These are phyloP conservation scores for Ridgeia piscesae DNA, from an alignment of 1,140 invertebrate species.

Conservation along the genomic window DNA sequence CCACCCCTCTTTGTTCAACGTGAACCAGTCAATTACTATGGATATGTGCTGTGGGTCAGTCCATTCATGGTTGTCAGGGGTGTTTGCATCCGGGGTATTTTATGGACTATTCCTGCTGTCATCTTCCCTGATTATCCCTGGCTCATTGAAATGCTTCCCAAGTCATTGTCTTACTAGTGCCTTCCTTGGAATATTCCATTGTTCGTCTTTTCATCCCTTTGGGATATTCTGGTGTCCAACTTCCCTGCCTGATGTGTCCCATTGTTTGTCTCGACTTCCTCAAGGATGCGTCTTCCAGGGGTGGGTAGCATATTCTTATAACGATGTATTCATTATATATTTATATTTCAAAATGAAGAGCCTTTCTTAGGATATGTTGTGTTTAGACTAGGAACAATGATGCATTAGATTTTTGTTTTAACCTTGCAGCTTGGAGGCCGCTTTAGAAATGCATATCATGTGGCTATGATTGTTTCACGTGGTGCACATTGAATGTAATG, in stretches of 20 bases:
- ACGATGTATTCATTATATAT: background rate
- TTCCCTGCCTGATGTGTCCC: background rate
- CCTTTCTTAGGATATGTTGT: background rate
- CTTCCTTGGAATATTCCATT: background rate
- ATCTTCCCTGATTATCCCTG: background rate
- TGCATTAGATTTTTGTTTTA: no score
- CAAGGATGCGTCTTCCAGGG: background rate
- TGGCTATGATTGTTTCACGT: no score
- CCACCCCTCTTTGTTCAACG: background rate
- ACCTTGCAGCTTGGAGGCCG: no score
- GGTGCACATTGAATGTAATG: no score
- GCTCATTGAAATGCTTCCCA: background rate
- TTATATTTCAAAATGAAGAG: background rate
- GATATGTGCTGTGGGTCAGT: background rate
- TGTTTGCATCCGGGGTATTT: background rate
- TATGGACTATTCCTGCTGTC: background rate
- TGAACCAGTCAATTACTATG: background rate
- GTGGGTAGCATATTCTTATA: background rate
- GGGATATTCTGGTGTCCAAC: background rate
- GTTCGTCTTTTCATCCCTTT: background rate
- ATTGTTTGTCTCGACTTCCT: background rate
- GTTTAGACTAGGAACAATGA: no score
- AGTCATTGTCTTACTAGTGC: no score
- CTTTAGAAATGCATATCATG: no score
- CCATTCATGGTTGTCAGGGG: background rate